Base-by-base conservation (phyloP, 2,888 invertebrate genomes). In the Melanostoma mellinum region DNA sequence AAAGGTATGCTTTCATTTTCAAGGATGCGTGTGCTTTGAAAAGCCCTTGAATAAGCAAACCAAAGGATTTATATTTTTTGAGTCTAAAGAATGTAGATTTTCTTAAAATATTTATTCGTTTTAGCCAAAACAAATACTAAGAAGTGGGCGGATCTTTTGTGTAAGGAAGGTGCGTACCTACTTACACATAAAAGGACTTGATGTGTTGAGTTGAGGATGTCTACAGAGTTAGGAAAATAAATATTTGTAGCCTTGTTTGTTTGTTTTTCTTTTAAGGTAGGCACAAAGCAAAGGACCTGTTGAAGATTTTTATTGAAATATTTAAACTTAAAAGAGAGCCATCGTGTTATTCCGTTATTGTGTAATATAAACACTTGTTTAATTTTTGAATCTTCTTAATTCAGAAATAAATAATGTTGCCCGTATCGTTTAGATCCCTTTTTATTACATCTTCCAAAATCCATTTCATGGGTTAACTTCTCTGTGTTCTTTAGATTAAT, bases 81-180 rank as follows among this genome's bases (percentile, higher is more conserved):
- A 44, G 42, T 60, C 6, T 10, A 10, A 32, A 50, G 38, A 50
- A 63, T 50, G 38, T 36, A n/a, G 36, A 48, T 48, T 63, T 63
- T 6, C 6, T 38, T 30, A 40, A 50, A 50, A 40, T 63, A 50
- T 63, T 50, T 63, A 50, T 50, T 50, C 9, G 30, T 50, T 3
- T 63, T n/a, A 50, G 50, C 63, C 63, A 38, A 50, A 63, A 63
- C 50, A 63, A 63, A 63, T 30, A 50, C 9, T 30, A 63, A 30
- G 61, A 38, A 48, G 30, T 3, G 46, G n/a, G 6, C 20, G 20
- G 35, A 35, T 42, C 4, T 44, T 33, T 5, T 55, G 10, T 4
- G 6, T 55, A 38, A 55, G 38, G 55, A 6, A 38, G 20, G 38
- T 6, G 20, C 6, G 1, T 10, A 32, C 42, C n/a, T 58, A 40